Evolutionary conservation across 2,888 invertebrate species (phyloP), one percentile per base, ranked within the genome.

Genomic region (Chrysolina haemoptera): DNA sequence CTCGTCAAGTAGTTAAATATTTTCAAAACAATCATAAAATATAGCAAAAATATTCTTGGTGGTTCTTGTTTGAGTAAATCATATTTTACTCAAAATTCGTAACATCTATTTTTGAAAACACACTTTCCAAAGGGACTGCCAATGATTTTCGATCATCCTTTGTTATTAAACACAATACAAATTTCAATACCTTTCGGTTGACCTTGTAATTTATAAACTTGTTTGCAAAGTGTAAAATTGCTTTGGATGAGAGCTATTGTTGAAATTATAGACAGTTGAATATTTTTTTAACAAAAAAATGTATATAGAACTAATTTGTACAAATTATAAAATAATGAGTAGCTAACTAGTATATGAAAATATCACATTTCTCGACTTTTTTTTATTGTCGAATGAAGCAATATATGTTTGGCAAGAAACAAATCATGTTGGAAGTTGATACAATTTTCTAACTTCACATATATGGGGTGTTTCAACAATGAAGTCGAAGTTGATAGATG

Each of bases 231-330:
- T 80, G 71, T 71, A 77, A 71, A 76, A 76, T 77, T 79, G 74
- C 76, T 79, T 78, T 73, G 41, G 55, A 66, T 74, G 55, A 71
- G 50, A 68, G 59, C 55, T 50, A 66, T 74, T 78, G 75, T 76
- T 77, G 62, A 73, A 35, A 71, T 69, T 75, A 78, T 79, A 78
- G 72, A 75, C 75, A 76, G 67, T 64, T 65, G 68, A 78, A 69
- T 78, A 78, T 78, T 78, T 78, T 78, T 78, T 78, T 78, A 78
- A 78, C 59, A 69, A 65, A 70, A 70, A 72, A 14, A 43, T 67
- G 67, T 67, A 53, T 40, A 67, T 67, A 67, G 35, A 40, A 50
- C 22, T n/a, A 27, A 40, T 53, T 43, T 67, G 67, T 67, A 67
- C 40, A 67, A 40, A 67, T 35, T 40, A 59, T 53, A 14, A 67